Evolutionary conservation across 1,140 invertebrate genomes (phyloP).

Genomic region (Odontomachus brunneus): DNA sequence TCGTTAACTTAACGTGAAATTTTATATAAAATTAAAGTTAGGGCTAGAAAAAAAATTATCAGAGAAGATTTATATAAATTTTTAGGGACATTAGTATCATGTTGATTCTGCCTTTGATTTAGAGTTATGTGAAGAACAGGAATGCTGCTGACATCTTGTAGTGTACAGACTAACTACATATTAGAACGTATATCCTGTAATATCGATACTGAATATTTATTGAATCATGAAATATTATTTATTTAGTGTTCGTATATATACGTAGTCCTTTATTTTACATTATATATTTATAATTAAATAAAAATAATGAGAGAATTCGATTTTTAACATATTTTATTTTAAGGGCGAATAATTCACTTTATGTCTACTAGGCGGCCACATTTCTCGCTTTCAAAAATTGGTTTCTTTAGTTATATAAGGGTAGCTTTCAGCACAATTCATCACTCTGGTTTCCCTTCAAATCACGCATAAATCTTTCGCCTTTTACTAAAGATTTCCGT

Average conservation of each 20-base stretch:
- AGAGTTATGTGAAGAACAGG: neutral
- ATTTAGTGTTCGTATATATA: neutral
- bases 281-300: neutral
- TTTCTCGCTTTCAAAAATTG: slow-evolving; percentile 21
- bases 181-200: neutral
- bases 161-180: neutral
- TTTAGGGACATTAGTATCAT: slow-evolving; percentile 17
- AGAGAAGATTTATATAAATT: slow-evolving; percentile 6
- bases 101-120: neutral
- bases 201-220: neutral
- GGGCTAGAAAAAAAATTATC: neutral
- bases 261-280: neutral
- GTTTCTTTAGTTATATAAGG: neutral
- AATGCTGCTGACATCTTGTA: slow-evolving; percentile 14
- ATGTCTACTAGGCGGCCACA: slow-evolving; percentile 49
- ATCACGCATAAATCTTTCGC: slow-evolving; percentile 70
- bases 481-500: slow-evolving; percentile 73
- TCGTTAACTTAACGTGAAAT: neutral
- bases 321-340: neutral
- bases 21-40: neutral
- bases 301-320: neutral
- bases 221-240: neutral
- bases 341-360: neutral
- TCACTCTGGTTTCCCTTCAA: slow-evolving; percentile 70
- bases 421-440: neutral